Evolutionary conservation across 2,888 invertebrate species (phyloP).

Genomic region (Lithophane socia): DNA sequence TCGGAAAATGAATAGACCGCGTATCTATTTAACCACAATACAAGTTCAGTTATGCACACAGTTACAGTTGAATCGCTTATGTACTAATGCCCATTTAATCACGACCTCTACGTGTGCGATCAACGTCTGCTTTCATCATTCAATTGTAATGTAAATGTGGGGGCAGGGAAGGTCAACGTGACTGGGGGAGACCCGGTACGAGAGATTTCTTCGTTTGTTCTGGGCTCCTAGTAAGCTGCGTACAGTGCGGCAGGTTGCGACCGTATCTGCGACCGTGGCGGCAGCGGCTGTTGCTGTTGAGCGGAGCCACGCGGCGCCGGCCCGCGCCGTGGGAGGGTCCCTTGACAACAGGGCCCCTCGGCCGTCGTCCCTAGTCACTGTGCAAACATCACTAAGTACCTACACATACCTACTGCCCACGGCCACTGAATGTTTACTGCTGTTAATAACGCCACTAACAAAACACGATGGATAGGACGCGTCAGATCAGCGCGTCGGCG

Average conservation of each 20-base stretch:
- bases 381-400: slow-evolving; percentile 62
- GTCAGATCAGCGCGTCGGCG: slow-evolving; percentile 25
- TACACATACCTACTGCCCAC: slow-evolving; percentile 62
- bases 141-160: slow-evolving; percentile 44
- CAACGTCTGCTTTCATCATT: slow-evolving; percentile 22
- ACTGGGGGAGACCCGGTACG: slow-evolving; percentile 56
- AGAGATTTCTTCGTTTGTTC: slow-evolving; percentile 69
- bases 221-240: slow-evolving; percentile 86
- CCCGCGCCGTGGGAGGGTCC: slow-evolving; percentile 68
- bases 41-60: slow-evolving; percentile 58
- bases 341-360: slow-evolving; percentile 64
- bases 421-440: slow-evolving; percentile 59
- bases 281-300: slow-evolving; percentile 61
- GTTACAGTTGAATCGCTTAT: slow-evolving; percentile 63
- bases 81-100: slow-evolving; percentile 66
- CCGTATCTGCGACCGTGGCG: slow-evolving; percentile 72
- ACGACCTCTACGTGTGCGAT: slow-evolving; percentile 49
- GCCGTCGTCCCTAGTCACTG: slow-evolving; percentile 56
- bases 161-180: slow-evolving; percentile 64
- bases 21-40: slow-evolving; percentile 58
- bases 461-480: slow-evolving; percentile 41
- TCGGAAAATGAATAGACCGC: slow-evolving; percentile 56
- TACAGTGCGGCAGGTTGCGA: slow-evolving; percentile 84
- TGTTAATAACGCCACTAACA: slow-evolving; percentile 59
- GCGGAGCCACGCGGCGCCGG: slow-evolving; percentile 47